phyloP scores from a whole-genome alignment of 2,888 invertebrate species.

The Pollenia griseotomentosa region DNA sequence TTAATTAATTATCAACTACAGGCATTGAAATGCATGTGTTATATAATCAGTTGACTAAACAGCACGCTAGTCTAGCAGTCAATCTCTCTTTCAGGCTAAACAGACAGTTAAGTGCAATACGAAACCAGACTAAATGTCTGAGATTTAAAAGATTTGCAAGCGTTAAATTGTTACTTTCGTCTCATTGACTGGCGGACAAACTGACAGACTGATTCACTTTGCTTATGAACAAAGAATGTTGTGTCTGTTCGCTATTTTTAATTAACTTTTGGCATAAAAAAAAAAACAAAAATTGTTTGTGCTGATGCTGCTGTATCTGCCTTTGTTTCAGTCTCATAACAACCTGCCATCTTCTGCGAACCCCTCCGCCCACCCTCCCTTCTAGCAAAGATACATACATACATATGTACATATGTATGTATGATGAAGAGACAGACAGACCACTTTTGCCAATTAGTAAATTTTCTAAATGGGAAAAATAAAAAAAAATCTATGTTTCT shows the following conservation, averaged over 20 bases:
- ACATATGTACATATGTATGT: background rate
- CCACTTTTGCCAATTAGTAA: slow-evolving; percentile 81
- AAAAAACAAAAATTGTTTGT: no score
- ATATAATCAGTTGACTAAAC: slow-evolving; percentile 3
- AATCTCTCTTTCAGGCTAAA: background rate
- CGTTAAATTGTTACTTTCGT: no score
- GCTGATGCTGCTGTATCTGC: background rate
- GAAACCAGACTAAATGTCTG: no score
- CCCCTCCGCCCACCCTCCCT: background rate
- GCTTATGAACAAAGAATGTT: background rate
- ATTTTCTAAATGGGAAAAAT: slow-evolving; percentile 74
- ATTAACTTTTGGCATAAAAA: slow-evolving; percentile 56
- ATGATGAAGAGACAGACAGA: slow-evolving; percentile 65
- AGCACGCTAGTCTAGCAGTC: background rate
- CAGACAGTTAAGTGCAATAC: background rate
- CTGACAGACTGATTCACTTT: background rate
- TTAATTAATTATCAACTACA: slow-evolving; percentile 42
- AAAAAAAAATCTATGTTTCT: slow-evolving; percentile 76
- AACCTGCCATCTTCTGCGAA: slow-evolving; percentile 1
- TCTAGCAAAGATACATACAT: background rate
- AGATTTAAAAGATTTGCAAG: no score
- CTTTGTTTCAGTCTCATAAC: slow-evolving; percentile 34
- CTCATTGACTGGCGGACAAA: no score
- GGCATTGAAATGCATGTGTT: background rate
- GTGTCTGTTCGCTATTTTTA: slow-evolving; percentile 54